Base-by-base conservation (phyloP, 2,888 invertebrate species). In the Drosophila prolongata region DNA sequence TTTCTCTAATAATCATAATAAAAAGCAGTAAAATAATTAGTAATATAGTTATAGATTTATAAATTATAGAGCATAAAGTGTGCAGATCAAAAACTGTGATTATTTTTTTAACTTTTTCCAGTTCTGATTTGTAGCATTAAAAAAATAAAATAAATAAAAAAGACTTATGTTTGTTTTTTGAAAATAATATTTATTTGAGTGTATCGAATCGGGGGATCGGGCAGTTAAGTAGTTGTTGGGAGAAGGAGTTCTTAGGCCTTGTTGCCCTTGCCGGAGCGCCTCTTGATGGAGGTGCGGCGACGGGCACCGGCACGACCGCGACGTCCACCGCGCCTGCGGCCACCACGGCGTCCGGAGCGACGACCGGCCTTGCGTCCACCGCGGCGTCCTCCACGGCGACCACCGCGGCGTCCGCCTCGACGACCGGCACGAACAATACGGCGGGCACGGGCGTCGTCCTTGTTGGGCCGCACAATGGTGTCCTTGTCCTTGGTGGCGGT, bases 381-480 rank as follows among this genome's bases (percentile, higher is more conserved):
- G 6, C 84, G 74, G 6, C 37, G 43, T 3, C 44, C 60, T 10
- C 44, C 47, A 6, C 78, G 66, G 8, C 75, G 57, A 47, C 64
- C 54, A 16, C 77, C 67, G 4, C 53, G 60, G 13, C 76, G 78
- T 19, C 60, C 50, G 5, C 65, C 67, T 13, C 80, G 57, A 43
- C 81, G 66, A 37, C 71, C 61, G 34, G 65, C 61, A 30, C 82
- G 72, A 38, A 69, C 10, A 19, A 71, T 57, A 30, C 83, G 77
- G 24, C 88, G 76, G 61, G 83, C 83, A 58, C 85, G 89, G 19
- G 66, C 85, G 52, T 85, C 85, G 9, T 80, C 60, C 44, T 74
- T 75, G 66, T 62, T 77, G 53, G 80, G 24, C 1, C 53, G 50
- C 10, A 55, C 60, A 16, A 65, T 24, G 38, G 69, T 66, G 27